A percentile compares a stretch with the other conserved stretches of the same genome.
Evolutionary conservation across 2,888 invertebrate species (phyloP).

Genomic region (Andricus quercusramuli): DNA sequence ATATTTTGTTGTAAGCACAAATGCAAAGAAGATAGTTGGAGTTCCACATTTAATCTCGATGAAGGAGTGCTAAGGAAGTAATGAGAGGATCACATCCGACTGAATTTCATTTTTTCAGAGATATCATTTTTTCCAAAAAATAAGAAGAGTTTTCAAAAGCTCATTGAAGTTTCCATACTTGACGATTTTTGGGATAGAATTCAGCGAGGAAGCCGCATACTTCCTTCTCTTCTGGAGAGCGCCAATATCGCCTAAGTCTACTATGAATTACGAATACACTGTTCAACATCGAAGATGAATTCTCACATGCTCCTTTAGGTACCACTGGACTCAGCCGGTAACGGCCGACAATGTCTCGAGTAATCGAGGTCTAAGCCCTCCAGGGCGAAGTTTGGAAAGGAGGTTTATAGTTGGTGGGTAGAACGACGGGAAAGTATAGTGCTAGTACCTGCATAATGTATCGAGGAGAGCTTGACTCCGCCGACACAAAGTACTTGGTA

Average conservation of each 20-base stretch:
- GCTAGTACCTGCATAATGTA: constrained; percentile 67
- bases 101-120: too few relatives aligned
- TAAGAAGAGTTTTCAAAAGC: too few relatives aligned
- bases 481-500: constrained; percentile 73
- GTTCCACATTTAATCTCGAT: too few relatives aligned
- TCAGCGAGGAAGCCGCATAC: not conserved
- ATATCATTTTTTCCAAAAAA: too few relatives aligned
- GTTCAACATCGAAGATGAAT: not conserved
- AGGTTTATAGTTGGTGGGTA: constrained; percentile 30
- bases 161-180: too few relatives aligned
- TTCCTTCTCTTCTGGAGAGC: not conserved
- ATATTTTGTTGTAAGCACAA: too few relatives aligned
- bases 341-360: constrained; percentile 45
- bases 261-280: not conserved
- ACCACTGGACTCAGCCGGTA: not conserved
- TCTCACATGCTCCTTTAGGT: not conserved
- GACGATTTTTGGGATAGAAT: too few relatives aligned
- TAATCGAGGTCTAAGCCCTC: constrained; percentile 55
- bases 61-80: too few relatives aligned
- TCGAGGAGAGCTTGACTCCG: constrained; percentile 68
- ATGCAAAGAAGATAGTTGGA: too few relatives aligned
- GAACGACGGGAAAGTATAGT: constrained; percentile 55
- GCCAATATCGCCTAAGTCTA: not conserved
- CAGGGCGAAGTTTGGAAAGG: constrained; percentile 43
- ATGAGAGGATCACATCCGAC: too few relatives aligned